phyloP scores from a whole-genome alignment of 1,140 invertebrate genomes.

The Phocides pigmalion region DNA sequence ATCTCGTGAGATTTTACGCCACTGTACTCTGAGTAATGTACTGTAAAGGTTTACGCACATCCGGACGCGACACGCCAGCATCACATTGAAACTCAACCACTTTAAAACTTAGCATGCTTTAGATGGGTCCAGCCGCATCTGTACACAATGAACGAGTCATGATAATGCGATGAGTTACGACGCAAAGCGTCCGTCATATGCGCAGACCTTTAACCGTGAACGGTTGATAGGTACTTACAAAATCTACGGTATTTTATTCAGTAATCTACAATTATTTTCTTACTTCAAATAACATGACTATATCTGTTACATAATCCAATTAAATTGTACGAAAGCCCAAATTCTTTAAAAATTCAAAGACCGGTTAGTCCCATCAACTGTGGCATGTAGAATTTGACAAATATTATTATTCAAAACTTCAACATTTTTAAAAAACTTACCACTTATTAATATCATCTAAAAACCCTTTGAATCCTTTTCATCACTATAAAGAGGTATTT shows the following conservation, averaged over 20 bases:
- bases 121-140: too few species aligned
- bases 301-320: constrained; percentile 42
- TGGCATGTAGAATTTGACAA: constrained; percentile 77
- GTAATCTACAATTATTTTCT: constrained; percentile 42
- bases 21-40: neutral
- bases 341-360: constrained; percentile 41
- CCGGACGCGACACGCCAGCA: too few species aligned
- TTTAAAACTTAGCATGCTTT: too few species aligned
- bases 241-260: constrained; percentile 36
- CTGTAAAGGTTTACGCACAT: neutral
- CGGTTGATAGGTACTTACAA: constrained; percentile 38
- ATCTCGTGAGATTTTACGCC: neutral
- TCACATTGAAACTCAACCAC: too few species aligned
- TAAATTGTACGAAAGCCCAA: constrained; percentile 43
- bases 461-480: constrained; percentile 77
- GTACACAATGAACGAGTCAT: too few species aligned
- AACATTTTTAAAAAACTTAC: constrained; percentile 80
- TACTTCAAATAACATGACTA: constrained; percentile 57
- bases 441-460: constrained; percentile 78
- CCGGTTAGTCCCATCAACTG: constrained; percentile 43
- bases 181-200: neutral
- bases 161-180: too few species aligned
- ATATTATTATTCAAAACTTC: constrained; percentile 77
- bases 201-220: neutral
- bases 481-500: constrained; percentile 82